Evolutionary conservation across 37 sponge, comb jelly and placozoan genomes (phyloP).

Genomic region (Lycopodina hypogea): DNA sequence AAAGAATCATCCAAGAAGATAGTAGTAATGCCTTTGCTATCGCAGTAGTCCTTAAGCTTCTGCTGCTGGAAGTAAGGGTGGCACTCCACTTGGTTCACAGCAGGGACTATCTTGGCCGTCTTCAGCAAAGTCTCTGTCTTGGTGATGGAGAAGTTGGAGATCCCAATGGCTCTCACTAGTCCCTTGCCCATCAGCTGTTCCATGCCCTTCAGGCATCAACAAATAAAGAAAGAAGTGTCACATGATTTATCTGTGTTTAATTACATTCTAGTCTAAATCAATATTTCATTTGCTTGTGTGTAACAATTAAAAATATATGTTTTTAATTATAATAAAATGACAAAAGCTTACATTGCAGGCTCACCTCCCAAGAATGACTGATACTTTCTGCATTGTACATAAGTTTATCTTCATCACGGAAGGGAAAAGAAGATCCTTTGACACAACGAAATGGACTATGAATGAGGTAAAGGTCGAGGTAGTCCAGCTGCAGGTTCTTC

Average conservation of each 20-base stretch:
- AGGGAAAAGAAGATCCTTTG: constrained; percentile 19
- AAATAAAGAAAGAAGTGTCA: too few species aligned
- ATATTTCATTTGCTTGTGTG: too few species aligned
- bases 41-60: constrained; percentile 76
- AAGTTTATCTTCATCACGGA: constrained; percentile 54
- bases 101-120: constrained; percentile 80
- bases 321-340: too few species aligned
- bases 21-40: constrained; percentile 50
- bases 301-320: too few species aligned
- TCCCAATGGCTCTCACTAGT: constrained; percentile 70
- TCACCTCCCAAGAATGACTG: constrained; percentile 55
- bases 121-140: constrained; percentile 70
- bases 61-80: constrained; percentile 85
- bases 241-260: too few species aligned
- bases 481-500: constrained; percentile 86
- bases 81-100: constrained; percentile 88
- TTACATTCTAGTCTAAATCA: too few species aligned
- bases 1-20: neutral
- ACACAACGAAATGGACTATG: constrained; percentile 51
- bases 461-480: constrained; percentile 88
- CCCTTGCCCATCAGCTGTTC: constrained; percentile 62
- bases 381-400: constrained; percentile 42
- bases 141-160: constrained; percentile 89
- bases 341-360: too few species aligned
- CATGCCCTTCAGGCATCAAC: constrained; percentile 57